Base-by-base conservation (phyloP, 2,888 invertebrate genomes). In the Trisateles emortualis region DNA sequence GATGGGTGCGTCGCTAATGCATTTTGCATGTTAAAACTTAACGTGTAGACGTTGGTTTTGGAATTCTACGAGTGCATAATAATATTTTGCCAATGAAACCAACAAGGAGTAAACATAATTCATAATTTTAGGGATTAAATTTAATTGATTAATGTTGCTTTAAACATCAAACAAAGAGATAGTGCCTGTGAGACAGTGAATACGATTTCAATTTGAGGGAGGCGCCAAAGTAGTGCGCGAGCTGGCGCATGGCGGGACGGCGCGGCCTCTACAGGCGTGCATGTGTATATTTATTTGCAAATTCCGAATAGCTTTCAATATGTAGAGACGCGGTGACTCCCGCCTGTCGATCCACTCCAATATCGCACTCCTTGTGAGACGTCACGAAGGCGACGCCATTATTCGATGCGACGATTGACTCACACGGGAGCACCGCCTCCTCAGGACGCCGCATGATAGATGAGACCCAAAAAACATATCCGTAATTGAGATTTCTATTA, bases 401-500 rank as follows among this genome's bases (percentile, higher is more conserved):
- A 88, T 86, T 80, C 79, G 81, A 78, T 72, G 83, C 84, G 87
- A 83, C 86, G 87, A 88, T 89, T 87, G 86, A 84, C 87, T 86
- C 83, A 78, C 77, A 76, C 83, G 82, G 81, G 84, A 83, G 79
- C 79, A 78, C 71, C 76, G 74, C 76, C 80, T 79, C 66, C 78
- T 76, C 72, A 78, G 76, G 83, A 81, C 85, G 83, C 78, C 81
- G 79, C 79, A 88, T 91, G 91, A 91, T 91, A 90, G 91, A 92
- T 91, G 90, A 84, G 85, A 76, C 81, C 81, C 85, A 88, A 89
- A 90, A 92, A 90, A 87, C 87, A 90, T 87, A 89, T 83, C 82
- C 87, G 88, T 91, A 91, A 92, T 92, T 92, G 92, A 89, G 91
- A 90, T 90, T 91, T 90, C 89, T 91, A 91, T 90, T 90, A 91